Conservation (phyloP, 2,797 vertebrate species). For the Ctenochaetus hawaiiensis region DNA sequence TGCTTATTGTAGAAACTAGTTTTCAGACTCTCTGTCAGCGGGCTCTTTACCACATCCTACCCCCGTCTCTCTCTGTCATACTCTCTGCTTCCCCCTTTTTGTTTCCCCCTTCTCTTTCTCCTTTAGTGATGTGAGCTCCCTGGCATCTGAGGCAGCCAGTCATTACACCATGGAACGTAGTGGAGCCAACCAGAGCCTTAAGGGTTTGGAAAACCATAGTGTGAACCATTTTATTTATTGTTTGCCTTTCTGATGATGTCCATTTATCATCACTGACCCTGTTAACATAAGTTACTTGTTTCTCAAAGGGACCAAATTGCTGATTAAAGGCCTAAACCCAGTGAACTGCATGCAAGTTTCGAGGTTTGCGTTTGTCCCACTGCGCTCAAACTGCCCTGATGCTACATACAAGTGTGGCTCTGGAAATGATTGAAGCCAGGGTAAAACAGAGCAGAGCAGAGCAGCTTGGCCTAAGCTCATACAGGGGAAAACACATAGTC, state of each 20-base stretch:
- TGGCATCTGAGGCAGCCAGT: slow-evolving; percentile 80
- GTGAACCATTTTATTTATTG: slow-evolving; percentile 63
- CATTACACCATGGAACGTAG: slow-evolving; percentile 84
- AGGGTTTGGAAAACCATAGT: slow-evolving; percentile 58
- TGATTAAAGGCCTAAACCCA: slow-evolving; percentile 34
- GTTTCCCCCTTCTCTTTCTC: slow-evolving; percentile 25
- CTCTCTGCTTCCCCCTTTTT: slow-evolving; percentile 26
- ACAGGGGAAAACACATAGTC: slow-evolving; percentile 35
- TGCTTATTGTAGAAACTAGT: background rate
- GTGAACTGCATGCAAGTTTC: slow-evolving; percentile 2
- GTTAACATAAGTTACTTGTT: slow-evolving; percentile 43
- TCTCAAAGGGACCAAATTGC: slow-evolving; percentile 1
- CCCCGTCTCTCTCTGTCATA: slow-evolving; percentile 26
- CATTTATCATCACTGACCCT: slow-evolving; percentile 36
- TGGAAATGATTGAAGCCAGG: slow-evolving; percentile 52
- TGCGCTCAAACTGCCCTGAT: slow-evolving; percentile 21
- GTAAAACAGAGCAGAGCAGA: slow-evolving; percentile 14
- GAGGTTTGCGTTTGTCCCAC: slow-evolving; percentile 18
- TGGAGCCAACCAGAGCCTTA: slow-evolving; percentile 63
- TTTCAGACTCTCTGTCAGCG: slow-evolving; percentile 25
- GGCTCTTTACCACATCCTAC: slow-evolving; percentile 24
- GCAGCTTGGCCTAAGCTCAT: slow-evolving; percentile 36
- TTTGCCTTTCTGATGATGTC: slow-evolving; percentile 45
- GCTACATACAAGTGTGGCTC: slow-evolving; percentile 45
- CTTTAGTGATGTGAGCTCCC: slow-evolving; percentile 78